Evolutionary conservation across 2,113 vertebrate species (phyloP), one percentile per base, ranked within the genome.

Genomic region (Gallinago media): DNA sequence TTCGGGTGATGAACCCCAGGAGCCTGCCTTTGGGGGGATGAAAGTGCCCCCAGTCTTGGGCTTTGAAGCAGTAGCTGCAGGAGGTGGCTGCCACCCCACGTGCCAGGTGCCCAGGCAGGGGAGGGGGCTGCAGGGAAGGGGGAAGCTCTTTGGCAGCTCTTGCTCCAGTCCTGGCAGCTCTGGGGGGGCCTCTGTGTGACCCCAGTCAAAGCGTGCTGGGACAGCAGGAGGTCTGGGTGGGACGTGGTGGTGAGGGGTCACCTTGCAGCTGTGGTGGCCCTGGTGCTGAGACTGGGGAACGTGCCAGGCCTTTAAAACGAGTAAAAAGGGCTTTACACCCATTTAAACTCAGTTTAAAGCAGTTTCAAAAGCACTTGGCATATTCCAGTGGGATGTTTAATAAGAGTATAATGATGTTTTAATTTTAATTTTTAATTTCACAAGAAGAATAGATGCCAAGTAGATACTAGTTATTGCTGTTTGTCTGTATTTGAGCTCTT

Each of bases 361-460:
- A 94, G 73, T 93, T 95, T 91, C 85, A 68, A 92, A 95, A 96
- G 93, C 93, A 79, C 89, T 92, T 15, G 21, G 56, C 49, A 26
- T 78, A 87, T 93, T 94, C 92, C 95, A 89, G 56, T 91, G 92
- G 88, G 94, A 94, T 92, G 66, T 92, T 95, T 94, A 92, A 87
- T 95, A 96, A 50, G 87, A 86, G 54, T 85, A 46, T 96, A 96
- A 91, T 50, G 92, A 89, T 78, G 92, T 92, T 97, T 96, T 97
- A 95, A 96, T 95, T 96, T 96, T 95, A 95, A 97, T 95, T 96
- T 97, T 97, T 95, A 96, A 94, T 96, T 92, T 89, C 83, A 32
- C 66, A 91, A 94, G 76, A 92, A 95, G 91, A 92, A 84, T 76
- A 92, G 88, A 89, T 92, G 92, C 91, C 96, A 95, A 87, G 46